These are phyloP conservation scores for Oscheius sp. DNA, from an alignment of 2,888 invertebrate species.

Conservation along the genomic window DNA sequence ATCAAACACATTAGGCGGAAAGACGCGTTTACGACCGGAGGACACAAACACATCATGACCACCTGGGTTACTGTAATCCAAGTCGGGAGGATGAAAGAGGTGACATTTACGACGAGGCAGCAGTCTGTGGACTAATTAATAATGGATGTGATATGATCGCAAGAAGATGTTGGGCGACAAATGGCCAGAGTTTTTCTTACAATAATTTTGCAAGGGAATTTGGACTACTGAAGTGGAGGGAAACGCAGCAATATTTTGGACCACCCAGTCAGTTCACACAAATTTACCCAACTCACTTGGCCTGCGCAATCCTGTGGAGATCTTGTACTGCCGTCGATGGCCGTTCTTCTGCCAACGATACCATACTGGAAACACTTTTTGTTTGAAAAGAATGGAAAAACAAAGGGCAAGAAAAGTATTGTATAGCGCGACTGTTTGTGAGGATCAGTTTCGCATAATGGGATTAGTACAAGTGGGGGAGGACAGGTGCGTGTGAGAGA, in stretches of 20 bases:
- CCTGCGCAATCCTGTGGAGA: slow-evolving; percentile 52
- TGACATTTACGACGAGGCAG: slow-evolving; percentile 11
- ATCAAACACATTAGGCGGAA: slow-evolving; percentile 5
- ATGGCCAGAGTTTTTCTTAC: too few relatives aligned
- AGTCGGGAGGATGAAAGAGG: neutral
- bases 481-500: neutral
- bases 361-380: slow-evolving; percentile 16
- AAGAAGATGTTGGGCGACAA: neutral
- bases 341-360: slow-evolving; percentile 16
- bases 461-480: slow-evolving; percentile 30
- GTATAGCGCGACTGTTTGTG: slow-evolving; percentile 1
- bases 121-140: slow-evolving; percentile 14
- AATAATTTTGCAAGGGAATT: too few relatives aligned
- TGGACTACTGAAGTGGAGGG: too few relatives aligned
- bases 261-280: neutral
- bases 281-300: slow-evolving; percentile 48
- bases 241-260: neutral
- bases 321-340: slow-evolving; percentile 38
- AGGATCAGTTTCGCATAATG: slow-evolving; percentile 28
- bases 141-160: slow-evolving; percentile 13
- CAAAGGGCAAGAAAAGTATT: neutral
- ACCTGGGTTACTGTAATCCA: neutral
- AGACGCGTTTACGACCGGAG: slow-evolving; percentile 7
- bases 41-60: neutral
- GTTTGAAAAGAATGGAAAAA: neutral